phyloP scores from a whole-genome alignment of 1,140 invertebrate genomes.

The Pygmarrhopalites habei region DNA sequence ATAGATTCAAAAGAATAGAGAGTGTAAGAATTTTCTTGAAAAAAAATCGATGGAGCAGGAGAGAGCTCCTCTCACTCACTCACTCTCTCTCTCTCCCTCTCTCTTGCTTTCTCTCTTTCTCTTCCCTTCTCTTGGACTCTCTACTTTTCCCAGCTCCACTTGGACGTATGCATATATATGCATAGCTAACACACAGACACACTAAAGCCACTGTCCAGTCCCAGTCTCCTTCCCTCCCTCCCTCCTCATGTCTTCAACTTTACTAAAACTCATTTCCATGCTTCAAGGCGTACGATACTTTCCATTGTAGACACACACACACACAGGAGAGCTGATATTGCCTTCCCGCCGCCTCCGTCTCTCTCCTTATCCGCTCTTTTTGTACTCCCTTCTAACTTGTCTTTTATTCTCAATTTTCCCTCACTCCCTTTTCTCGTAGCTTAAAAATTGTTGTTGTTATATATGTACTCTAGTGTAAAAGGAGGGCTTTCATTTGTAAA shows the following conservation, averaged over 20 bases:
- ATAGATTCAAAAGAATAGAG: slow-evolving; percentile 11
- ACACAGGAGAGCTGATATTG: background rate
- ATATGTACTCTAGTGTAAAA: too few relatives aligned
- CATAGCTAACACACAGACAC: background rate
- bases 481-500: too few relatives aligned
- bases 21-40: slow-evolving; percentile 6
- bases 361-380: slow-evolving; percentile 14
- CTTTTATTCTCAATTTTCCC: too few relatives aligned
- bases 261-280: slow-evolving; percentile 25
- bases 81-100: background rate
- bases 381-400: too few relatives aligned
- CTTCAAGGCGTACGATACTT: slow-evolving; percentile 12
- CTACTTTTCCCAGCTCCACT: too few relatives aligned
- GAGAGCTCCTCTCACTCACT: background rate
- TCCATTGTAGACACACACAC: background rate
- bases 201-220: background rate
- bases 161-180: too few relatives aligned
- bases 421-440: too few relatives aligned
- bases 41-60: slow-evolving; percentile 31
- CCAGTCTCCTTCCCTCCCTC: too few relatives aligned
- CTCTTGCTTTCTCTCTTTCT: too few relatives aligned
- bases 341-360: slow-evolving; percentile 8
- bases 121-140: too few relatives aligned
- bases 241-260: too few relatives aligned
- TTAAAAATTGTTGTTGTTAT: too few relatives aligned